Evolutionary conservation across 2,113 vertebrate species (phyloP).

Genomic region (Calyptommatus sinebrachiatus): DNA sequence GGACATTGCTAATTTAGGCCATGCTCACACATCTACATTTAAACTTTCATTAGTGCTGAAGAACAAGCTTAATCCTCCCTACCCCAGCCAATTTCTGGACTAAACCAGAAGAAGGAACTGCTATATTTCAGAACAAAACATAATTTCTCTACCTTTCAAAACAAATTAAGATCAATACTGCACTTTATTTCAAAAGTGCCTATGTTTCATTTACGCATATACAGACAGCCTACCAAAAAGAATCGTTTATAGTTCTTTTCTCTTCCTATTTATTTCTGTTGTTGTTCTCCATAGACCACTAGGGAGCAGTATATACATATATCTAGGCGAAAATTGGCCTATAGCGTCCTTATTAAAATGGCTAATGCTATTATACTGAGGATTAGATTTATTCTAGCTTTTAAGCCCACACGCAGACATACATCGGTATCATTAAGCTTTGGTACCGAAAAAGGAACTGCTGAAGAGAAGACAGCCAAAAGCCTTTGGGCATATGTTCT

Average conservation of each 20-base stretch:
- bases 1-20: too few relatives aligned
- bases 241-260: neutral
- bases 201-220: neutral
- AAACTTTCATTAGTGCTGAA: neutral
- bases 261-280: neutral
- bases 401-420: accelerated
- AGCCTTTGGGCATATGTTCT: constrained; percentile 1
- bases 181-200: neutral
- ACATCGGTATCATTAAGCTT: neutral
- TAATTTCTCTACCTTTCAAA: neutral
- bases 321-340: neutral
- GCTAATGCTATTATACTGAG: constrained; percentile 25
- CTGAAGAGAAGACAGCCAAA: neutral
- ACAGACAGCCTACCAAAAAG: neutral
- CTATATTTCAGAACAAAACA: neutral
- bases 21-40: neutral
- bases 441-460: constrained; percentile 1
- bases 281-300: constrained; percentile 36
- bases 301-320: constrained; percentile 59
- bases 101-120: neutral
- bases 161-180: neutral
- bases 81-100: neutral
- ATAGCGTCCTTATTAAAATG: neutral
- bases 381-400: constrained; percentile 15
- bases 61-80: neutral